A percentile compares a stretch with the other conserved stretches of the same genome.
Evolutionary conservation across 2,888 invertebrate genomes (phyloP).

Genomic region (Cybosia mesomella): DNA sequence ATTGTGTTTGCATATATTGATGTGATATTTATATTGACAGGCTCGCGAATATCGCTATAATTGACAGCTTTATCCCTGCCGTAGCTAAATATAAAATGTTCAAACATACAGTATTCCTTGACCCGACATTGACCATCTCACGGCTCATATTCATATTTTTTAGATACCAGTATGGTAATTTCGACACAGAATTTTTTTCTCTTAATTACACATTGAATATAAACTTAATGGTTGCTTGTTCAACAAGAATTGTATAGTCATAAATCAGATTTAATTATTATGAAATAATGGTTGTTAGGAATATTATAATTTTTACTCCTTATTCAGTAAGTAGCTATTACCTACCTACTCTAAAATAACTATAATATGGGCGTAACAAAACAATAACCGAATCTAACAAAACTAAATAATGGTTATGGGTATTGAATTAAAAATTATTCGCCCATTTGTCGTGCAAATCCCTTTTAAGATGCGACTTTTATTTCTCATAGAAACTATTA

Average conservation of each 20-base stretch:
- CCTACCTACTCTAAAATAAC: neutral
- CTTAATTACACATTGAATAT: slow-evolving; percentile 22
- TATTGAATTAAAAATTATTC: no score
- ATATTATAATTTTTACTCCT: slow-evolving; percentile 10
- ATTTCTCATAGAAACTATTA: no score
- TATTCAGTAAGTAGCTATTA: neutral
- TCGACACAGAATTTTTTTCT: slow-evolving; percentile 21
- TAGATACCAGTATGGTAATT: slow-evolving; percentile 22
- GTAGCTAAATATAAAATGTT: no score
- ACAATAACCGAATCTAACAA: neutral
- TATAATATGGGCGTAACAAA: neutral
- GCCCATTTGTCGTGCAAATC: no score
- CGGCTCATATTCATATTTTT: neutral
- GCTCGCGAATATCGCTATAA: no score
- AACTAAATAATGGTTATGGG: no score
- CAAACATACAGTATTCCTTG: slow-evolving; percentile 12
- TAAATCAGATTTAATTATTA: slow-evolving; percentile 18
- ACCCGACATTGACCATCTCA: slow-evolving; percentile 25
- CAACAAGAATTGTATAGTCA: slow-evolving; percentile 2
- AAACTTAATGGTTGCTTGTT: slow-evolving; percentile 3
- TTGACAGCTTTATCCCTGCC: no score
- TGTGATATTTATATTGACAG: no score
- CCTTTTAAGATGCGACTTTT: no score
- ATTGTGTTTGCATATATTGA: no score
- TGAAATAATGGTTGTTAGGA: slow-evolving; percentile 10